phyloP scores from a whole-genome alignment of 2,888 invertebrate species.

The Microctonus aethiopoides region DNA sequence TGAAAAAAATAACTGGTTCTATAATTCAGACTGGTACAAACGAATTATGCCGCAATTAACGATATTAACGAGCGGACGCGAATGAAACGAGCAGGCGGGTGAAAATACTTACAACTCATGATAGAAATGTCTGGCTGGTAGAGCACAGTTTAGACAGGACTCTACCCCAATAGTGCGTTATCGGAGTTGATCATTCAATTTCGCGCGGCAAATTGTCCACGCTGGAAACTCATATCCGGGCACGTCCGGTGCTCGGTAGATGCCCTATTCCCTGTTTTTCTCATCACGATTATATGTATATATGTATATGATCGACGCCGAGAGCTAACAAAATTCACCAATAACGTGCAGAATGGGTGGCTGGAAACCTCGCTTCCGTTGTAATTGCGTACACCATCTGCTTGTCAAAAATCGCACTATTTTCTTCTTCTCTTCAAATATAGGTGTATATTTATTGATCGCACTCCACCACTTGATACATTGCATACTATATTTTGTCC shows the following conservation, averaged over 20 bases:
- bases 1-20: not conserved
- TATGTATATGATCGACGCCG: not conserved
- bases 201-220: slow-evolving; percentile 83
- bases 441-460: not conserved
- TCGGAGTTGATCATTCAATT: slow-evolving; percentile 71
- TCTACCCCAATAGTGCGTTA: slow-evolving; percentile 54
- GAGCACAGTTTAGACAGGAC: slow-evolving; percentile 32
- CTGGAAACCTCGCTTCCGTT: slow-evolving; percentile 59
- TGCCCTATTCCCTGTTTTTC: slow-evolving; percentile 38
- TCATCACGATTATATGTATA: not conserved
- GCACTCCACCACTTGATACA: not conserved
- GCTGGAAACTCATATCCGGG: slow-evolving; percentile 90
- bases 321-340: slow-evolving; percentile 15
- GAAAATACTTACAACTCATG: slow-evolving; percentile 26
- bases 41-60: slow-evolving; percentile 33
- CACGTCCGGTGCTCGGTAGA: slow-evolving; percentile 61
- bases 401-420: not conserved
- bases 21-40: slow-evolving; percentile 29
- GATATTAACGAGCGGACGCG: slow-evolving; percentile 34
- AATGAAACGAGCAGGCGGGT: slow-evolving; percentile 15
- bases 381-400: slow-evolving; percentile 33
- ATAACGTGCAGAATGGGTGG: slow-evolving; percentile 60
- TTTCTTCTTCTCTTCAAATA: not conserved
- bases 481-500: not conserved
- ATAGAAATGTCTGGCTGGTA: slow-evolving; percentile 15